Percentiles rank a stretch among this genome's conserved stretches.
Conservation (phyloP, 1,140 invertebrate species). For the Anastrepha ludens region DNA sequence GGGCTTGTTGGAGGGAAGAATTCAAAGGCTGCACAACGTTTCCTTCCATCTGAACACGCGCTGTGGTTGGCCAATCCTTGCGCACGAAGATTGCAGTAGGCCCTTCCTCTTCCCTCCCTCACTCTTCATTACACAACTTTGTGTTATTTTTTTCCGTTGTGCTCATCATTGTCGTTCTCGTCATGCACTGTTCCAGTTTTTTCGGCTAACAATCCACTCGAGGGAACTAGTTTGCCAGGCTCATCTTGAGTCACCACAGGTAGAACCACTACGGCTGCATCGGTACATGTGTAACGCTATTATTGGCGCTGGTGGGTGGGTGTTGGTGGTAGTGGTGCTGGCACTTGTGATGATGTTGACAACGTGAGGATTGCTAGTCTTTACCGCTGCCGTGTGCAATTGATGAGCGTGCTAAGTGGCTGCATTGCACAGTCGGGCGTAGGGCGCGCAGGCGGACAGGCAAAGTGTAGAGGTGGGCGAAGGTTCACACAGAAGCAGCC, state of each 20-base stretch:
- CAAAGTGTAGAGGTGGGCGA: background rate
- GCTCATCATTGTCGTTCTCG: background rate
- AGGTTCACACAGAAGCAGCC: no score
- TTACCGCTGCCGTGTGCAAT: constrained; percentile 6
- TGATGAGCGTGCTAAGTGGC: constrained; percentile 42
- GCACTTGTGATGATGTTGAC: background rate
- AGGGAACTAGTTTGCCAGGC: constrained; percentile 18
- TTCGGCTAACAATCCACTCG: constrained; percentile 32
- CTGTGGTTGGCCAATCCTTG: background rate
- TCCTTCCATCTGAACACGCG: background rate
- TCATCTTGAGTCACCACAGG: constrained; percentile 20
- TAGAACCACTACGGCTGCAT: background rate
- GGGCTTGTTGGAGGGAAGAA: background rate
- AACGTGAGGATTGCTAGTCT: constrained; percentile 7
- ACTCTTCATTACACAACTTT: background rate
- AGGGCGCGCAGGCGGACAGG: background rate
- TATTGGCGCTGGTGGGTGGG: background rate
- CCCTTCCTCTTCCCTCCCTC: background rate
- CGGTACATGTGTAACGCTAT: background rate
- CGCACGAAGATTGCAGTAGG: background rate
- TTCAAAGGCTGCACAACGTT: background rate
- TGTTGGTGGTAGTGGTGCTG: background rate
- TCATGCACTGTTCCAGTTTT: constrained; percentile 30
- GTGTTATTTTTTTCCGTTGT: background rate
- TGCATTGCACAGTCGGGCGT: background rate